phyloP scores from a whole-genome alignment of 1,140 invertebrate genomes.

The Pogonomyrmex barbatus region DNA sequence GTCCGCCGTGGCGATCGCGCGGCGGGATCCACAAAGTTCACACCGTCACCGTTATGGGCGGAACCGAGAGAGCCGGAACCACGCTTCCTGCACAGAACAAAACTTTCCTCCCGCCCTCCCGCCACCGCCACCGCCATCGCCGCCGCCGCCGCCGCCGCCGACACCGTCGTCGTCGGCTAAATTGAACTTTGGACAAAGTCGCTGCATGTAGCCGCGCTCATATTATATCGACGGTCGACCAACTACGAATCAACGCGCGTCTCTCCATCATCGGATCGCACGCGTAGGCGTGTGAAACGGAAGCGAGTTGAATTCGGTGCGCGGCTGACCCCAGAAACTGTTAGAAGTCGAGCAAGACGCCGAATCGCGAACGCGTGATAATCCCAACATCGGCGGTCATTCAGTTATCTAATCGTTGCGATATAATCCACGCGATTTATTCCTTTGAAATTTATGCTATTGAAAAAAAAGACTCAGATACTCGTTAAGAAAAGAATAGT shows the following conservation, averaged over 20 bases:
- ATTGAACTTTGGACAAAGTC: constrained; percentile 81
- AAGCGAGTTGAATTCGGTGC: constrained; percentile 67
- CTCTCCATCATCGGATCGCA: constrained; percentile 42
- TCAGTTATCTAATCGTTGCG: background rate
- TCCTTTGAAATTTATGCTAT: background rate
- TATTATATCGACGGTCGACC: constrained; percentile 16
- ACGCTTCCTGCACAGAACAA: constrained; percentile 81
- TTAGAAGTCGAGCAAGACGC: background rate
- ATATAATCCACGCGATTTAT: background rate
- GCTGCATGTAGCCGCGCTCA: constrained; percentile 62
- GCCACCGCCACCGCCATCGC: constrained; percentile 13
- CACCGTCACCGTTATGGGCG: constrained; percentile 82
- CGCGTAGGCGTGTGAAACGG: constrained; percentile 69
- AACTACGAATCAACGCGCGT: constrained; percentile 68
- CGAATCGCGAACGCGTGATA: constrained; percentile 47
- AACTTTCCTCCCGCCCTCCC: constrained; percentile 67
- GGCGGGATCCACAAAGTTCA: constrained; percentile 67
- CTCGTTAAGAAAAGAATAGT: background rate
- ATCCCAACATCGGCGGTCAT: background rate
- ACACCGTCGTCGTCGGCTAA: constrained; percentile 69
- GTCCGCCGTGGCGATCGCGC: constrained; percentile 35
- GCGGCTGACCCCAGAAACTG: background rate
- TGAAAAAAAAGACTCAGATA: background rate
- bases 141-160: constrained; percentile 51
- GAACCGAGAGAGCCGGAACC: constrained; percentile 81